Base-by-base conservation (phyloP, 2,888 invertebrate species). In the Luperina nickerlii region DNA sequence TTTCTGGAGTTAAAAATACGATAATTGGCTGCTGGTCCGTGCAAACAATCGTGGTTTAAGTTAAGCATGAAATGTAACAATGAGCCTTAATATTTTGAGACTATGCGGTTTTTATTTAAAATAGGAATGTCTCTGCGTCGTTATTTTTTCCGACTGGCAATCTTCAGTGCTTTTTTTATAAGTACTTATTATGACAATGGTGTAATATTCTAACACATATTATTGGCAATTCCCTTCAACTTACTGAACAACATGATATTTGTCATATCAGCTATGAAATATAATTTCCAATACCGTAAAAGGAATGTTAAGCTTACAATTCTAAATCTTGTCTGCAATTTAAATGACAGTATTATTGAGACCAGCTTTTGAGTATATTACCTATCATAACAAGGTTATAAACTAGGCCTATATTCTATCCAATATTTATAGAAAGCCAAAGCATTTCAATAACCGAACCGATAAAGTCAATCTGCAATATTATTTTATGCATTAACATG, bases 231-330 rank as follows among this genome's bases (percentile, higher is more conserved):
- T 63, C n/a, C 24, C n/a, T 57, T 60, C n/a, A 60, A n/a, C 5
- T 60, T 32, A 57, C 20, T 57, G 6, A 65, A 63, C 32, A 57
- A 82, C 82, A 77, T 79, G 24, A 57, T 65, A 54, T 63, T 65
- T 76, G 76, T 38, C 7, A 38, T 57, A 57, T 18, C 11, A 42
- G 51, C 63, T 48, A 18, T 54, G n/a, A 81, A 79, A 74, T 81
- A 63, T 24, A 5, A 60, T 73, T 81, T 70, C 51, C 1, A 45
- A 38, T 54, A 11, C n/a, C n/a, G 2, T 70, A 54, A 84, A 80
- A 66, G 69, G 81, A 84, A 84, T 79, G 79, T 68, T 57, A 57
- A 42, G 48, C 68, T 51, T 18, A 79, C 68, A 68, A 60, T 68
- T 80, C 57, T 27, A 45, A 69, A 32, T 54, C 63, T 63, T 68